phyloP scores from a whole-genome alignment of 2,113 vertebrate genomes.

The Microcebus ravelobensis region DNA sequence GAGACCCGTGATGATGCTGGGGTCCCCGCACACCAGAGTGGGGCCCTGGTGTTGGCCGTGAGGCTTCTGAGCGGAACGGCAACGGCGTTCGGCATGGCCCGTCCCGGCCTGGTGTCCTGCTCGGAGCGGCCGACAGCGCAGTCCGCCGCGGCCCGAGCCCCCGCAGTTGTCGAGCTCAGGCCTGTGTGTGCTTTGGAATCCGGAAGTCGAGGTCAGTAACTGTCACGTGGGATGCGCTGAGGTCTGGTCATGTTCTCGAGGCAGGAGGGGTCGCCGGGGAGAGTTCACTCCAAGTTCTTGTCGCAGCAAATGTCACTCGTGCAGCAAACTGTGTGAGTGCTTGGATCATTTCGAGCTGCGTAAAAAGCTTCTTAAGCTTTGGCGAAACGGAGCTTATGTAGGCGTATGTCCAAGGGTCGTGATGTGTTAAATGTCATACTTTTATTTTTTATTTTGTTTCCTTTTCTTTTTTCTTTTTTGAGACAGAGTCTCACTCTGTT shows the following conservation, averaged over 20 bases:
- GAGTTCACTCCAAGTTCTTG: not conserved
- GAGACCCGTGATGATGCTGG: no score
- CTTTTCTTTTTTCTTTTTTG: no score
- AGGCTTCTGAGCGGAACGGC: not conserved
- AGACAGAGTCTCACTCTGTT: no score
- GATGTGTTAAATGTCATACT: no score
- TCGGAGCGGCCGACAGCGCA: not conserved
- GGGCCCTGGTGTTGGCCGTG: not conserved
- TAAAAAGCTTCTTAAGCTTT: not conserved
- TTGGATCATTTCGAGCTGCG: not conserved
- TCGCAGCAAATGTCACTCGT: not conserved
- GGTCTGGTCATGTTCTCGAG: not conserved
- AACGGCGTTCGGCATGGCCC: not conserved
- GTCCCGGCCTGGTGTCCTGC: not conserved
- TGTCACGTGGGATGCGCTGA: no score
- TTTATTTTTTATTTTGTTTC: no score
- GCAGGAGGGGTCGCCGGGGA: not conserved
- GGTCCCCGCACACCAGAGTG: no score
- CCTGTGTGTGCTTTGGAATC: no score
- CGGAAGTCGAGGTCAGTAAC: no score
- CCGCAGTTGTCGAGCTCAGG: no score
- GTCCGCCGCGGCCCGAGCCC: no score
- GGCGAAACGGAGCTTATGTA: no score
- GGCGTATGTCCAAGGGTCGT: not conserved
- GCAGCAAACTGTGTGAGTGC: not conserved